Evolutionary conservation across 2,113 vertebrate genomes (phyloP).

Genomic region (Anolis carolinensis): DNA sequence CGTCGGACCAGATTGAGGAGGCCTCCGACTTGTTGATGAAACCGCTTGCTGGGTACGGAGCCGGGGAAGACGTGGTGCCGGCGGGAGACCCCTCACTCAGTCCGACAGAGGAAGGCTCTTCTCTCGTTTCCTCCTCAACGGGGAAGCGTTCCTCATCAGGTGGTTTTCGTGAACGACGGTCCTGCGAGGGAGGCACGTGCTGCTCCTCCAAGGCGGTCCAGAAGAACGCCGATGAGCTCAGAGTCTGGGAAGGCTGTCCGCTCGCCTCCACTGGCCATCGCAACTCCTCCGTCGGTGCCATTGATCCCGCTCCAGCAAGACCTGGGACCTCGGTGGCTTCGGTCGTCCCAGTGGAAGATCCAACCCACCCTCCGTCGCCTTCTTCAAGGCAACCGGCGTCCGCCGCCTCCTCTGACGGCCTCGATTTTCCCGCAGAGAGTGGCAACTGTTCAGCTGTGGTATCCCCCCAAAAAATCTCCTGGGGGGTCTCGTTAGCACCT

Average conservation of each 20-base stretch:
- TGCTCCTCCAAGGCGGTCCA: conserved; percentile 57
- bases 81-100: rapidly evolving
- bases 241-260: background rate
- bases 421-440: too few relatives aligned
- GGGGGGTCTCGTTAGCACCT: too few relatives aligned
- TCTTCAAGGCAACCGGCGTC: too few relatives aligned
- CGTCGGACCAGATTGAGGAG: background rate
- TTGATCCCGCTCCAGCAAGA: background rate
- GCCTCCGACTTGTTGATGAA: rapidly evolving
- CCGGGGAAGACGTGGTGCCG: rapidly evolving
- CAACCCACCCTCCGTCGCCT: too few relatives aligned
- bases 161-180: rapidly evolving
- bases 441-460: too few relatives aligned
- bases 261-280: background rate
- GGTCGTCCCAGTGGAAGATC: too few relatives aligned
- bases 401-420: too few relatives aligned
- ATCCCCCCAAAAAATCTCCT: too few relatives aligned
- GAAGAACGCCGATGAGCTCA: conserved; percentile 32
- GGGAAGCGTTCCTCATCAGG: background rate
- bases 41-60: background rate
- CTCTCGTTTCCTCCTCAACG: background rate
- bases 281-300: background rate
- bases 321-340: background rate
- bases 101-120: rapidly evolving
- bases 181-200: rapidly evolving